These are phyloP conservation scores for Notolepis coatsorum DNA, from an alignment of 2,797 vertebrate species.

Conservation along the genomic window DNA sequence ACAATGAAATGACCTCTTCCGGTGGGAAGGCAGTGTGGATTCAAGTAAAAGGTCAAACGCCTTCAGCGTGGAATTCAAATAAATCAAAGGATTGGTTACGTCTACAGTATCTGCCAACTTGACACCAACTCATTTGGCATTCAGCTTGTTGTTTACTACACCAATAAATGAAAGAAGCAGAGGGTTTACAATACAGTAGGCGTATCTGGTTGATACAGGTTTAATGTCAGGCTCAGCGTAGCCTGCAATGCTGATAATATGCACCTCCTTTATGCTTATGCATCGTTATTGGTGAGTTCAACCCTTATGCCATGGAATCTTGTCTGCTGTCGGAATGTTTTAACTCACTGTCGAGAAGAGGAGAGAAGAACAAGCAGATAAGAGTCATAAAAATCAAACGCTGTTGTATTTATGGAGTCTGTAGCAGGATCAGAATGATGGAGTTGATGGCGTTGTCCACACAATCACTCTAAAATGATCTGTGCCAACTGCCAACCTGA, in stretches of 20 bases:
- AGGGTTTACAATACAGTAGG: too few species aligned
- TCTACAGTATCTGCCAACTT: too few species aligned
- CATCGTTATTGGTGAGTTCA: background rate
- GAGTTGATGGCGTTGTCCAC: too few species aligned
- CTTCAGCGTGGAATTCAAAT: too few species aligned
- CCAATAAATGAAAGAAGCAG: background rate
- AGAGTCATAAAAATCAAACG: background rate
- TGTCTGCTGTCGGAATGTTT: background rate
- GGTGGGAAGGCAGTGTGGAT: too few species aligned
- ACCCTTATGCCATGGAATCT: too few species aligned
- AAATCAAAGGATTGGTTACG: too few species aligned
- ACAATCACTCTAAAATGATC: too few species aligned
- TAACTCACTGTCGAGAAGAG: background rate
- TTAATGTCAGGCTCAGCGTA: background rate
- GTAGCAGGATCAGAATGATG: background rate
- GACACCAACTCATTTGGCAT: background rate
- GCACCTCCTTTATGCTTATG: background rate
- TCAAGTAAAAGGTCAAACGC: too few species aligned
- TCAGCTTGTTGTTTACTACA: background rate
- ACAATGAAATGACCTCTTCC: too few species aligned
- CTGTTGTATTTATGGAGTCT: background rate
- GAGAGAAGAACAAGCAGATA: background rate
- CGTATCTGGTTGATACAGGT: background rate
- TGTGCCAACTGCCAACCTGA: too few species aligned
- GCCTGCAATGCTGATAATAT: background rate